Evolutionary conservation across 2,888 invertebrate species (phyloP).

Genomic region (Monochamus alternatus): DNA sequence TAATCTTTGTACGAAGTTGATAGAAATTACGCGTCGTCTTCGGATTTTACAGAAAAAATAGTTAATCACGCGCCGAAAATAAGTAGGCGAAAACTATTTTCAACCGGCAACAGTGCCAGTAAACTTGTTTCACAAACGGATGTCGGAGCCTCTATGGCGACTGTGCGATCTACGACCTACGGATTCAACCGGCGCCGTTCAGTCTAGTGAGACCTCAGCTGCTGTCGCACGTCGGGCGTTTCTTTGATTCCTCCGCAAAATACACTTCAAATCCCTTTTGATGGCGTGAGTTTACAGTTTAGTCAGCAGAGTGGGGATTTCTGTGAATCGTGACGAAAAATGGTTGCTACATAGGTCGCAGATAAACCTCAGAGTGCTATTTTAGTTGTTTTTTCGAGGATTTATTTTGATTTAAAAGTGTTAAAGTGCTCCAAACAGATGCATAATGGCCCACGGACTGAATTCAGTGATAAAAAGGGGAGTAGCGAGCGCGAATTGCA

Average conservation of each 20-base stretch:
- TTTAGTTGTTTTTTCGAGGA: constrained; percentile 64
- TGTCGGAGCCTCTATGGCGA: constrained; percentile 73
- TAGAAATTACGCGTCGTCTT: neutral
- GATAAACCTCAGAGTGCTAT: constrained; percentile 67
- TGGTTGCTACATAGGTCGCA: constrained; percentile 75
- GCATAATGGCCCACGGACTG: constrained; percentile 75
- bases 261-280: constrained; percentile 73
- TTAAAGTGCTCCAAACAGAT: constrained; percentile 48
- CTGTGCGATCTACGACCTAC: constrained; percentile 70
- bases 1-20: neutral
- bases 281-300: constrained; percentile 79
- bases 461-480: constrained; percentile 73
- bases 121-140: constrained; percentile 84
- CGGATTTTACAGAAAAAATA: neutral
- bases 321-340: constrained; percentile 72
- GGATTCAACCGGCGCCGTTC: constrained; percentile 57
- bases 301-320: constrained; percentile 71
- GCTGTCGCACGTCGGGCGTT: constrained; percentile 42
- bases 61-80: constrained; percentile 15
- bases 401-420: constrained; percentile 56
- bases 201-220: constrained; percentile 19
- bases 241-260: constrained; percentile 51
- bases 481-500: constrained; percentile 68
- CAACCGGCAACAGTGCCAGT: constrained; percentile 75
- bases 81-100: constrained; percentile 56